These are phyloP conservation scores for Nephrotoma appendiculata DNA, from an alignment of 2,888 invertebrate species.

Conservation along the genomic window DNA sequence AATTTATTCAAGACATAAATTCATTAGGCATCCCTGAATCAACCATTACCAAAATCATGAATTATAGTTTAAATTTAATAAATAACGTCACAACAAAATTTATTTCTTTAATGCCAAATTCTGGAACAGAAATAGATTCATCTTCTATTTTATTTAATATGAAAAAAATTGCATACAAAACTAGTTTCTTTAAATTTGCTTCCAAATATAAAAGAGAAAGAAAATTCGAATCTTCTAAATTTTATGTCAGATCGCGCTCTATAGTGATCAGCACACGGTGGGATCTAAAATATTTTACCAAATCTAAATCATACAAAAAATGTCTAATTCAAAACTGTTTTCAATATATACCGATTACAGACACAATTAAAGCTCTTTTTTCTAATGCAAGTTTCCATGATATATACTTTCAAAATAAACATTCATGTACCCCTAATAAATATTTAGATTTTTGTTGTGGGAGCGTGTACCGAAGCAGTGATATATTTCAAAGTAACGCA, in stretches of 20 bases:
- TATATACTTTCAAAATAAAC: no score
- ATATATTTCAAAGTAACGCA: background rate
- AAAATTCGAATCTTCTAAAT: no score
- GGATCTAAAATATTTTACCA: no score
- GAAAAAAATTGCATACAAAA: no score
- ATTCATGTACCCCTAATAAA: background rate
- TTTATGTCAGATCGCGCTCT: no score
- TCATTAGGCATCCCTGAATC: conserved; percentile 3
- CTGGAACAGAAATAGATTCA: no score
- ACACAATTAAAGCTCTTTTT: conserved; percentile 7
- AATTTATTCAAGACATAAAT: background rate
- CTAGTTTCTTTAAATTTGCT: no score
- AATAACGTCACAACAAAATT: background rate
- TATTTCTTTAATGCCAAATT: background rate
- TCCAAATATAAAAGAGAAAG: no score
- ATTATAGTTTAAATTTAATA: conserved; percentile 6
- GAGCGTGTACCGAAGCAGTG: background rate
- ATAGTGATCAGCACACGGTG: no score
- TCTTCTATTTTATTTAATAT: no score
- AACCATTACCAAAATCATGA: conserved; percentile 6
- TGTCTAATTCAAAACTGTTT: conserved; percentile 6
- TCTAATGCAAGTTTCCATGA: conserved; percentile 4
- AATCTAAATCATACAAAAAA: conserved; percentile 5
- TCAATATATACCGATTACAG: conserved; percentile 7
- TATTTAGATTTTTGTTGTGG: background rate